Evolutionary conservation across 1,140 invertebrate species (phyloP).

Genomic region (Drosophila kanapiae): DNA sequence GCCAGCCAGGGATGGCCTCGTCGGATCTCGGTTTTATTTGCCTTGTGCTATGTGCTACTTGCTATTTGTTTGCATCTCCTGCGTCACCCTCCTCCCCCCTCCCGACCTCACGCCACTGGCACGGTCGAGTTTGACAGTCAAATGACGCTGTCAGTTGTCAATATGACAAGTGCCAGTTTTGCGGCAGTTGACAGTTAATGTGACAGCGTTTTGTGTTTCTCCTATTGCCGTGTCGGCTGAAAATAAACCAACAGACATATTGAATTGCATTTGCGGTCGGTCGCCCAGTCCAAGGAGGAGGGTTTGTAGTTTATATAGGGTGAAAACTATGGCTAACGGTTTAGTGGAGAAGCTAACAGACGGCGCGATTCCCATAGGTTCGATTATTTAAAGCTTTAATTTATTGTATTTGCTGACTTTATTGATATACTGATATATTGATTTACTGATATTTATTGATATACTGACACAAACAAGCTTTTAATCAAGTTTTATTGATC

Average conservation of each 20-base stretch:
- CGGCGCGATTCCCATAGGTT: conserved; percentile 2
- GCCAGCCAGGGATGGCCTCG: conserved; percentile 55
- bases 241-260: conserved; percentile 80
- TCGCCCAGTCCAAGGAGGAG: background rate
- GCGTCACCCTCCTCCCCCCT: conserved; percentile 8
- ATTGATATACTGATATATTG: too few relatives aligned
- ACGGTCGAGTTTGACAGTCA: conserved; percentile 72
- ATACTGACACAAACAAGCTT: too few relatives aligned
- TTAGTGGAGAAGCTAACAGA: conserved; percentile 4
- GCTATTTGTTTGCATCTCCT: conserved; percentile 29
- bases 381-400: background rate
- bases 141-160: conserved; percentile 82
- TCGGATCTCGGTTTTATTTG: conserved; percentile 46
- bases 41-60: conserved; percentile 10
- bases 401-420: background rate
- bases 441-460: too few relatives aligned
- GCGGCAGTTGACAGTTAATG: conserved; percentile 82
- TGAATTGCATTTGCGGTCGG: conserved; percentile 65
- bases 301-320: conserved; percentile 1
- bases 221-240: conserved; percentile 59
- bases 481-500: too few relatives aligned
- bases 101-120: conserved; percentile 25
- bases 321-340: conserved; percentile 6
- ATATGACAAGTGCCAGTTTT: conserved; percentile 81
- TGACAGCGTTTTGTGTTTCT: conserved; percentile 74